Conservation (phyloP, 2,888 invertebrate genomes). For the Sarcophaga subvicina region DNA sequence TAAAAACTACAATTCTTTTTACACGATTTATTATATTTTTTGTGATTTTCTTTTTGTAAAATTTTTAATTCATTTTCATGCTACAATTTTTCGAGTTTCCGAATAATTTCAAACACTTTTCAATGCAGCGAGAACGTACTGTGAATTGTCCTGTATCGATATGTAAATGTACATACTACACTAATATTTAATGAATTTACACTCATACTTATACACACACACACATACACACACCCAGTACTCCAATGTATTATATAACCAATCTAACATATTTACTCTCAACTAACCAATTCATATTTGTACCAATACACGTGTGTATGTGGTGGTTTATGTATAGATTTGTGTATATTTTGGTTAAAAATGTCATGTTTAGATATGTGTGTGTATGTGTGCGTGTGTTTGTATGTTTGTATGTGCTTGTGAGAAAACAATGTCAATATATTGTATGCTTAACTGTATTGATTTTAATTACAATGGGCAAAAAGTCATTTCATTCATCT, state of each 20-base stretch:
- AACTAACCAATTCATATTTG: not conserved
- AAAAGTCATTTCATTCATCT: conserved; percentile 65
- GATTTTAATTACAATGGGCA: conserved; percentile 68
- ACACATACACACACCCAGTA: not conserved
- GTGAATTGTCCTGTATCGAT: not conserved
- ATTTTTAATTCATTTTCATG: no score
- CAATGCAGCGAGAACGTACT: no score
- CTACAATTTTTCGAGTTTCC: not conserved
- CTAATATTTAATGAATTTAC: conserved; percentile 13
- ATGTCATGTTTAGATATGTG: not conserved
- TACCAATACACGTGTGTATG: not conserved
- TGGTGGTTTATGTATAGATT: not conserved
- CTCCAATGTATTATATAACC: not conserved
- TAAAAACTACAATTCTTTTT: no score
- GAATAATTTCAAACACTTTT: not conserved
- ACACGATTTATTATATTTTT: no score
- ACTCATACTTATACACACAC: not conserved
- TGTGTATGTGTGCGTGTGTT: no score
- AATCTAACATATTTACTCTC: conserved; percentile 12
- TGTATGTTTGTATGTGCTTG: not conserved
- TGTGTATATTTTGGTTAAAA: not conserved
- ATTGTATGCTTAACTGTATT: conserved; percentile 53
- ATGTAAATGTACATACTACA: not conserved
- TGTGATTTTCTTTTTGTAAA: no score
- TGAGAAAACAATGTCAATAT: conserved; percentile 42